Evolutionary conservation across 2,888 invertebrate genomes (phyloP).

Genomic region (Neoascia interrupta): DNA sequence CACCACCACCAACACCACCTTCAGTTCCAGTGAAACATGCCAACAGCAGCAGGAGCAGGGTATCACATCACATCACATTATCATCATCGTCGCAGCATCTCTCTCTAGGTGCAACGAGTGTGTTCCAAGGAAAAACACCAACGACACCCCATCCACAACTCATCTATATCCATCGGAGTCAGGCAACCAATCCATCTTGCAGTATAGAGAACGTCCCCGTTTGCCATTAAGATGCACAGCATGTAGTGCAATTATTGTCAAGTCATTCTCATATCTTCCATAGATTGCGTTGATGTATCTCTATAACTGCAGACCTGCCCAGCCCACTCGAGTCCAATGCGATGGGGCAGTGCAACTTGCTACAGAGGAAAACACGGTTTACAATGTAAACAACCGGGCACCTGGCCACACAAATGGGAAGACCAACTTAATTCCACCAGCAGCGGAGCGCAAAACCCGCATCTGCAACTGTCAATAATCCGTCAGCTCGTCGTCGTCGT

Average conservation of each 20-base stretch:
- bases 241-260: conserved; percentile 51
- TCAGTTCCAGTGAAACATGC: conserved; percentile 1
- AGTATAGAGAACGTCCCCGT: background rate
- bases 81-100: conserved; percentile 9
- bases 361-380: conserved; percentile 31
- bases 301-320: background rate
- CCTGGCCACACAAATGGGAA: conserved; percentile 46
- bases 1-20: conserved; percentile 5
- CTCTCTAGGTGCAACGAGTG: background rate
- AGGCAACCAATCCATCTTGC: background rate
- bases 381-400: conserved; percentile 57
- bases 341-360: conserved; percentile 3
- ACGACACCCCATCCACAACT: conserved; percentile 27
- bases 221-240: conserved; percentile 34
- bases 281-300: conserved; percentile 4
- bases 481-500: conserved; percentile 52
- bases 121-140: conserved; percentile 39
- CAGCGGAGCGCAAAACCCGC: conserved; percentile 35
- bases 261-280: conserved; percentile 28
- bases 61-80: background rate
- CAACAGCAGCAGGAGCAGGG: conserved; percentile 1
- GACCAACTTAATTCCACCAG: conserved; percentile 35
- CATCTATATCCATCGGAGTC: conserved; percentile 11
- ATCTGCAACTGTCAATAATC: conserved; percentile 69
- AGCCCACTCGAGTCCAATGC: background rate